Evolutionary conservation across 2,113 vertebrate genomes (phyloP).

Genomic region (Oreochromis aureus): DNA sequence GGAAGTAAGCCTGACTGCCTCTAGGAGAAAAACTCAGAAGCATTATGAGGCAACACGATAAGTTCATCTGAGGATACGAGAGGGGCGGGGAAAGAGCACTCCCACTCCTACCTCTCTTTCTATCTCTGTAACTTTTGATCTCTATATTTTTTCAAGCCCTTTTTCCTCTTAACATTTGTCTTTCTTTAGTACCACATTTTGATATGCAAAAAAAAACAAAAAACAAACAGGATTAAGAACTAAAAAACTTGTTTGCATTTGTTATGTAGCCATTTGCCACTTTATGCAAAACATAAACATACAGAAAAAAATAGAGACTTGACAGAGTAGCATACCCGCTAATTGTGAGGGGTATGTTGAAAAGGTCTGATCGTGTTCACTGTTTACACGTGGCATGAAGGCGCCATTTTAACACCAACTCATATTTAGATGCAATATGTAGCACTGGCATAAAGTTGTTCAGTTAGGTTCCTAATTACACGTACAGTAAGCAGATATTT

Average conservation of each 20-base stretch:
- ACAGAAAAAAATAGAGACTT: not conserved
- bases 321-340: not conserved
- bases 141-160: slow-evolving; percentile 24
- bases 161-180: slow-evolving; percentile 31
- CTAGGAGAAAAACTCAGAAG: slow-evolving; percentile 56
- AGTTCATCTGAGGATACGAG: slow-evolving; percentile 79
- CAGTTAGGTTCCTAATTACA: not conserved
- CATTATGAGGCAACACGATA: slow-evolving; percentile 75
- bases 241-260: not conserved
- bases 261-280: not conserved
- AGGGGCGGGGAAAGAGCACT: slow-evolving; percentile 58
- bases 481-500: not conserved
- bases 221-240: not conserved
- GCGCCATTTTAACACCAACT: slow-evolving; percentile 64
- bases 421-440: slow-evolving; percentile 23
- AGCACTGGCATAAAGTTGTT: not conserved
- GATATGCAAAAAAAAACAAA: not conserved
- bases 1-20: slow-evolving; percentile 71
- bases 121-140: slow-evolving; percentile 59
- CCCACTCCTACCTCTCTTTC: slow-evolving; percentile 54
- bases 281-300: not conserved
- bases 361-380: slow-evolving; percentile 42
- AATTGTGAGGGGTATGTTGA: slow-evolving; percentile 36
- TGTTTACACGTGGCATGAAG: slow-evolving; percentile 61
- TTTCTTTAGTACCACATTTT: not conserved